Evolutionary conservation across 1,140 invertebrate genomes (phyloP).

Genomic region (Diprion similis): DNA sequence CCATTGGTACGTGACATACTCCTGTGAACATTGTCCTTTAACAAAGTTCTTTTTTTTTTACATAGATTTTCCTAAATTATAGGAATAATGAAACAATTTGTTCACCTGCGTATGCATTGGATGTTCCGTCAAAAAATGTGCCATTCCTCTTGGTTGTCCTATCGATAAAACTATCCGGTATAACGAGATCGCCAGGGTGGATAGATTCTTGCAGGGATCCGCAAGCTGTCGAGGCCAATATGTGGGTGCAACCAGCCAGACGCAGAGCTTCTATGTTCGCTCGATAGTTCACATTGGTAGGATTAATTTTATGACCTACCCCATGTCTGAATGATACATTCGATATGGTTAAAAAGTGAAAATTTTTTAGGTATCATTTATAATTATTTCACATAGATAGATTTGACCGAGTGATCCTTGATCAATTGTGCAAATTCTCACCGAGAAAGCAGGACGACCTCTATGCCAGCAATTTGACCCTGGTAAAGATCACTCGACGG

Average conservation of each 20-base stretch:
- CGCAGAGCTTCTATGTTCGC: conserved; percentile 97
- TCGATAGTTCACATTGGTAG: conserved; percentile 90
- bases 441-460: conserved; percentile 84
- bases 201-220: conserved; percentile 92
- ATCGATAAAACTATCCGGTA: conserved; percentile 95
- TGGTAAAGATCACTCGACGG: conserved; percentile 69
- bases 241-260: conserved; percentile 86
- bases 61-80: conserved; percentile 2
- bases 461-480: conserved; percentile 79
- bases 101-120: conserved; percentile 56
- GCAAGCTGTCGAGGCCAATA: conserved; percentile 90
- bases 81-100: not conserved
- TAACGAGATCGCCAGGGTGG: conserved; percentile 85
- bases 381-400: not conserved
- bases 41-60: conserved; percentile 25
- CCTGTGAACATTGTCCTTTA: conserved; percentile 58
- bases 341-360: conserved; percentile 6
- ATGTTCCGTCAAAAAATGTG: conserved; percentile 89
- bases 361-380: not conserved
- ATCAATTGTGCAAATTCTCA: conserved; percentile 35
- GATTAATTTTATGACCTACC: conserved; percentile 80
- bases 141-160: conserved; percentile 71
- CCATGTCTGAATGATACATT: conserved; percentile 77
- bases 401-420: too few relatives aligned
- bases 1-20: conserved; percentile 93